Percentiles rank a stretch among this genome's conserved stretches.
These are phyloP conservation scores for Popillia japonica DNA, from an alignment of 1,140 invertebrate species.

Conservation along the genomic window DNA sequence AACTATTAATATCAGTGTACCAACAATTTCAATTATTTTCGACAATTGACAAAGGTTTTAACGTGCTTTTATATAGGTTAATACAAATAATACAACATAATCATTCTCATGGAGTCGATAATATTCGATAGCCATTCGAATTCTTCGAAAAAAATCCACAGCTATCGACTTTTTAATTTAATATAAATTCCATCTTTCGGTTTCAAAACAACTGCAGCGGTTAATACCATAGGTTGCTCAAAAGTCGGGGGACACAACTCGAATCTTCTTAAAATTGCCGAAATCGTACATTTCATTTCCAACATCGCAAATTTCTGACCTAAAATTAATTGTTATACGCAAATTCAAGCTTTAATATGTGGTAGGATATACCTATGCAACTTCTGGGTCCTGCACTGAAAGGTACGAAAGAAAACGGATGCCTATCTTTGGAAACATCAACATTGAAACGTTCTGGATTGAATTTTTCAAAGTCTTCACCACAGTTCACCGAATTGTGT, in stretches of 20 bases:
- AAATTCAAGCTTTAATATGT: neutral
- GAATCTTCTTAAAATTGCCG: neutral
- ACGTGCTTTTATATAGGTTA: no score
- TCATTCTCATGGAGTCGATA: no score
- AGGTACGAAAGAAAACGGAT: conserved; percentile 86
- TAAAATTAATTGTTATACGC: neutral
- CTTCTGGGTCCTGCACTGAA: conserved; percentile 87
- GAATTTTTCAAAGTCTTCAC: conserved; percentile 75
- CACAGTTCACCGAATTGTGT: neutral
- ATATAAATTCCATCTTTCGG: no score
- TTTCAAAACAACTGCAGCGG: neutral
- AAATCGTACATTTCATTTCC: neutral
- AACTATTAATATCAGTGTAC: no score
- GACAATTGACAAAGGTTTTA: no score
- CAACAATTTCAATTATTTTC: no score
- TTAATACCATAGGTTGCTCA: neutral
- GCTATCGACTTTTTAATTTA: no score
- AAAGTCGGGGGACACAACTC: neutral
- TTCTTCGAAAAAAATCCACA: no score
- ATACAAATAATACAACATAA: no score
- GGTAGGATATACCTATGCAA: conserved; percentile 73
- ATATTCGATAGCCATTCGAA: no score
- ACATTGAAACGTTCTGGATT: conserved; percentile 91
- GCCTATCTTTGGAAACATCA: conserved; percentile 77
- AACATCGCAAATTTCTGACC: neutral